A percentile compares a stretch with the other conserved stretches of the same genome.
Conservation (phyloP, 2,888 invertebrate species). For the Phoenoteleia sp. region DNA sequence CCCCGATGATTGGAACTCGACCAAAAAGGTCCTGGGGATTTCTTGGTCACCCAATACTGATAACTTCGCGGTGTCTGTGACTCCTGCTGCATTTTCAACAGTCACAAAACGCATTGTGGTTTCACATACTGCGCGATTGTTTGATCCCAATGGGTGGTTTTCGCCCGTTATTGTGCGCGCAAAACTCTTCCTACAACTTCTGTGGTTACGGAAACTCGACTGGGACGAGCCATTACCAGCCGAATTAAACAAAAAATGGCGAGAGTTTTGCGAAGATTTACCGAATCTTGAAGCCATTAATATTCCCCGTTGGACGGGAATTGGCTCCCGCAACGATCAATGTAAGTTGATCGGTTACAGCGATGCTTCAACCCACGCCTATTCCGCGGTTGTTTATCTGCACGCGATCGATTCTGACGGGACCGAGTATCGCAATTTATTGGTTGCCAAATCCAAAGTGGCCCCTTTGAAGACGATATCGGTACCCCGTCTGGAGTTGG, state of each 20-base stretch:
- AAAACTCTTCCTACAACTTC: constrained; percentile 45
- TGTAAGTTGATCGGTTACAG: neutral
- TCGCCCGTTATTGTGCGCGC: constrained; percentile 1
- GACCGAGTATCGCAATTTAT: neutral
- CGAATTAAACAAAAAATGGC: neutral
- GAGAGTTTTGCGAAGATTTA: neutral
- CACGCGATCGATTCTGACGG: neutral
- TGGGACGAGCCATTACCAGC: constrained; percentile 18
- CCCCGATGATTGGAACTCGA: no score
- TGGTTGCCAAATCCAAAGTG: no score
- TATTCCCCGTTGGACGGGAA: neutral
- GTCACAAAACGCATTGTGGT: constrained; percentile 1
- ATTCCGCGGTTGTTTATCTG: neutral
- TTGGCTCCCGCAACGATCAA: neutral
- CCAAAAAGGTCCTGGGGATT: no score
- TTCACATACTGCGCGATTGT: neutral
- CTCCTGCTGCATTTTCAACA: no score
- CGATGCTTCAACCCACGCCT: neutral
- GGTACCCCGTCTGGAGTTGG: no score
- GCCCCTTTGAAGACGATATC: no score
- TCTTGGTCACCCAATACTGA: neutral
- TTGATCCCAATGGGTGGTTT: constrained; percentile 12
- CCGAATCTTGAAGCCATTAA: neutral
- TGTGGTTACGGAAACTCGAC: constrained; percentile 25
- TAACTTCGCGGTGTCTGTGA: neutral